Percentiles rank a stretch among this genome's conserved stretches.
Evolutionary conservation across 2,797 vertebrate species (phyloP).

Genomic region (Telmatherina bonti): DNA sequence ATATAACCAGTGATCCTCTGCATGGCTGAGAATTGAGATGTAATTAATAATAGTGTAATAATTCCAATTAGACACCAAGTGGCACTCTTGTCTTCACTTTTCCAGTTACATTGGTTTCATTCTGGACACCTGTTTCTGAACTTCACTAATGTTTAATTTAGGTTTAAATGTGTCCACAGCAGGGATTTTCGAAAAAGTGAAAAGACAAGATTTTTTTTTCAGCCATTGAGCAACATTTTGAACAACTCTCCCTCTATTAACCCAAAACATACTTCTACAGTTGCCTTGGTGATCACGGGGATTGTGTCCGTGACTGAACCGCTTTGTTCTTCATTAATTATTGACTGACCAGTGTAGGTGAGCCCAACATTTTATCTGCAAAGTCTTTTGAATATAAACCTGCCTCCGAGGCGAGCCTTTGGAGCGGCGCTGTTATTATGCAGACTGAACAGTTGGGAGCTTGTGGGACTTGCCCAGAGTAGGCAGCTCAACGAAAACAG

Average conservation of each 20-base stretch:
- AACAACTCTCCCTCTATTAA: not conserved
- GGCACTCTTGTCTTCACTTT: slow-evolving; percentile 51
- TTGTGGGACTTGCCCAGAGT: not conserved
- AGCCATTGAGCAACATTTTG: not conserved
- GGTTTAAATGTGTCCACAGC: not conserved
- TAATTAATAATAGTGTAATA: slow-evolving; percentile 43
- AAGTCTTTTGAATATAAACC: not conserved
- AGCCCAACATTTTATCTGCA: not conserved
- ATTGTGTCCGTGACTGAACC: not conserved
- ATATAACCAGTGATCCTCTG: not conserved
- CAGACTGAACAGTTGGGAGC: not conserved
- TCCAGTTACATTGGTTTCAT: not conserved
- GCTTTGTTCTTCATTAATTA: not conserved
- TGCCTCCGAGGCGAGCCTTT: not conserved
- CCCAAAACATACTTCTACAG: not conserved
- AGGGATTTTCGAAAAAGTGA: not conserved
- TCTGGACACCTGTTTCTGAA: slow-evolving; percentile 55
- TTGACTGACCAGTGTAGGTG: not conserved
- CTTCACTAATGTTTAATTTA: slow-evolving; percentile 19
- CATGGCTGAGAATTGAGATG: not conserved
- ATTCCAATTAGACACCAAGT: slow-evolving; percentile 39
- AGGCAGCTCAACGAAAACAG: not conserved
- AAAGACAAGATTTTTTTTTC: not conserved
- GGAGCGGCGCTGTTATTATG: not conserved
- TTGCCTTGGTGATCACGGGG: not conserved